Conservation (phyloP, 1,140 invertebrate genomes). For the Heliconius congener region DNA sequence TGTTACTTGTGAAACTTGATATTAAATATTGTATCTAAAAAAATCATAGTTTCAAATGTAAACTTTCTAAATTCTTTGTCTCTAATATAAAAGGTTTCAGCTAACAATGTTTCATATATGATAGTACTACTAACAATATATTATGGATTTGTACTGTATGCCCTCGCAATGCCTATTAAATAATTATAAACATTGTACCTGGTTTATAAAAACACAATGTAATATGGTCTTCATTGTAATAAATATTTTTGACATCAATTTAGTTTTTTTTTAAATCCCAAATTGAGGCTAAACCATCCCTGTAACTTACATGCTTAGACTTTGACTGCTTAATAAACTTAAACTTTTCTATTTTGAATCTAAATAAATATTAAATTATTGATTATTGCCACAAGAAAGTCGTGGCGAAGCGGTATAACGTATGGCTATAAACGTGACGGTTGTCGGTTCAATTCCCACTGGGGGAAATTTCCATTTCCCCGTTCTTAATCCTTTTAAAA, state of each 20-base stretch:
- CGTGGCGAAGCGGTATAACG: too few relatives aligned
- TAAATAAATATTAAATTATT: too few relatives aligned
- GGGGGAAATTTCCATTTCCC: too few relatives aligned
- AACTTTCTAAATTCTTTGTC: slow-evolving; percentile 18
- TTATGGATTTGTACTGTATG: slow-evolving; percentile 35
- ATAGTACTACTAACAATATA: slow-evolving; percentile 43
- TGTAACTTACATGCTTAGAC: too few relatives aligned
- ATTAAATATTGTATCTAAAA: too few relatives aligned
- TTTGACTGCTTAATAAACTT: too few relatives aligned
- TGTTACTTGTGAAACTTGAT: not conserved
- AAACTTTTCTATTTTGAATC: too few relatives aligned
- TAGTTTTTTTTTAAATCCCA: slow-evolving; percentile 37
- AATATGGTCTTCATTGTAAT: slow-evolving; percentile 76
- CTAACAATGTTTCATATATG: slow-evolving; percentile 32
- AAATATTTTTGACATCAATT: slow-evolving; percentile 76
- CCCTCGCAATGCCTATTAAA: slow-evolving; percentile 52
- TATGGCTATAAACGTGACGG: too few relatives aligned
- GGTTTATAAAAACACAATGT: slow-evolving; percentile 77
- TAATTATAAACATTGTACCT: slow-evolving; percentile 76
- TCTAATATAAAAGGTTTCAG: not conserved
- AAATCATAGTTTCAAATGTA: not conserved
- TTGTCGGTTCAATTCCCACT: too few relatives aligned
- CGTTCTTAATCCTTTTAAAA: not conserved
- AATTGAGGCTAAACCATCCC: too few relatives aligned
- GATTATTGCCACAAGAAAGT: too few relatives aligned